Evolutionary conservation across 2,888 invertebrate genomes (phyloP).

Genomic region (Scrobipalpa costella): DNA sequence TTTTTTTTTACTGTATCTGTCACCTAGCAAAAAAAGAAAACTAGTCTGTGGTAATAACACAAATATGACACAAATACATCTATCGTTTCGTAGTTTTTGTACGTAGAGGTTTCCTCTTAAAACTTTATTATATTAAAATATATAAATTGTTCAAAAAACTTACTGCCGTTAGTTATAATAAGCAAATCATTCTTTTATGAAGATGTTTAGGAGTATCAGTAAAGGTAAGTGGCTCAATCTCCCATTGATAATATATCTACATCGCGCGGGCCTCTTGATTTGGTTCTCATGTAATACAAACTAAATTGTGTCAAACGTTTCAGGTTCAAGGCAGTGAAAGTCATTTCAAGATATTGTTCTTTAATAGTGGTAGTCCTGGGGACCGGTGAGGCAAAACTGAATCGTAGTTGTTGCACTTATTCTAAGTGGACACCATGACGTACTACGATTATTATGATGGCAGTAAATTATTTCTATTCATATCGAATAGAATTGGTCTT

Average conservation of each 20-base stretch:
- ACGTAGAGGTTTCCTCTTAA: not conserved
- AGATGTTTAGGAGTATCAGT: not conserved
- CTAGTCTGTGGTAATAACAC: not conserved
- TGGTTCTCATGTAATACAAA: constrained; percentile 20
- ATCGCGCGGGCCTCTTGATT: constrained; percentile 1
- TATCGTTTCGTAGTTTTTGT: not conserved
- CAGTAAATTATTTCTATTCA: constrained; percentile 85
- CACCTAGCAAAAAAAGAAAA: not conserved
- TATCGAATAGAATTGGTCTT: constrained; percentile 85
- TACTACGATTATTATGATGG: constrained; percentile 84
- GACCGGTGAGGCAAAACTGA: constrained; percentile 22
- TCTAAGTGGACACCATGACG: constrained; percentile 42
- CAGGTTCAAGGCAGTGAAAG: constrained; percentile 36
- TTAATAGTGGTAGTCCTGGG: constrained; percentile 10
- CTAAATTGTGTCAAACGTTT: constrained; percentile 31
- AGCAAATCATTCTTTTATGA: not conserved
- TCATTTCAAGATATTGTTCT: constrained; percentile 11
- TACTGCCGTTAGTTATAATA: not conserved
- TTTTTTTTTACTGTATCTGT: not conserved
- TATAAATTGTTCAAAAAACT: not conserved
- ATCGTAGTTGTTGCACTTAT: not conserved
- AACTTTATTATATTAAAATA: not conserved
- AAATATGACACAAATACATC: too few species aligned
- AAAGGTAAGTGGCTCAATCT: not conserved
- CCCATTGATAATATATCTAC: not conserved